Base-by-base conservation (phyloP, 37 sponge, comb jelly and placozoan genomes). In the Amphimedon queenslandica region DNA sequence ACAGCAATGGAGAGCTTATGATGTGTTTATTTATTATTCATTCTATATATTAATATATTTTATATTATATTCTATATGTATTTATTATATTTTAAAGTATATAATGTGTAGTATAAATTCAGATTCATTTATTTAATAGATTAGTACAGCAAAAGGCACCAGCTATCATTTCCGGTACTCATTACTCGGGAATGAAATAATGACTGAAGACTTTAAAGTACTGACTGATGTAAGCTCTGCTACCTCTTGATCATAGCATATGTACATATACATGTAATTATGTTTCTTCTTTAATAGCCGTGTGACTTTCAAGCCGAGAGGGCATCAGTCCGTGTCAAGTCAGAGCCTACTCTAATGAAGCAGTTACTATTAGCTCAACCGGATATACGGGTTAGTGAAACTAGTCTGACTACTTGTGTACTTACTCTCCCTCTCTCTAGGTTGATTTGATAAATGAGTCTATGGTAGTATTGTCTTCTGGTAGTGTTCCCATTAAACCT, bases 121-220 rank as follows among this genome's bases (percentile, higher is more conserved):
- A n/a, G n/a, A n/a, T n/a, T n/a, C n/a, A n/a, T n/a, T 18, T 35
- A 37, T 11, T 63, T 20, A 39, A 57, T 51, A 23, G 3, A 43
- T 29, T 34, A 16, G 24, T 42, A 38, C 6, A 30, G 23, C 24
- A 8, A 29, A 18, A 42, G 47, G 51, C n/a, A 4, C 33, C 23
- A n/a, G n/a, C n/a, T 70, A 29, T n/a, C 56, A 33, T 55, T 92
- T 92, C 69, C 74, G 73, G 47, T 87, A 85, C 63, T 42, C 53
- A 69, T 53, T 92, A 30, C 71, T 92, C 42, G 92, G 88, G 35
- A 92, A 92, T 69, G 84, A 83, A 57, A 92, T 92, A 36, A 81
- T 73, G 0, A 90, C 76, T 0, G 81, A 84, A 53, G 63, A 74
- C 5, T 78, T 92, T 64, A 23, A 40, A 39, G 43, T 36, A 23